phyloP scores from a whole-genome alignment of 2,888 invertebrate genomes.

The Melinaea menophilus region DNA sequence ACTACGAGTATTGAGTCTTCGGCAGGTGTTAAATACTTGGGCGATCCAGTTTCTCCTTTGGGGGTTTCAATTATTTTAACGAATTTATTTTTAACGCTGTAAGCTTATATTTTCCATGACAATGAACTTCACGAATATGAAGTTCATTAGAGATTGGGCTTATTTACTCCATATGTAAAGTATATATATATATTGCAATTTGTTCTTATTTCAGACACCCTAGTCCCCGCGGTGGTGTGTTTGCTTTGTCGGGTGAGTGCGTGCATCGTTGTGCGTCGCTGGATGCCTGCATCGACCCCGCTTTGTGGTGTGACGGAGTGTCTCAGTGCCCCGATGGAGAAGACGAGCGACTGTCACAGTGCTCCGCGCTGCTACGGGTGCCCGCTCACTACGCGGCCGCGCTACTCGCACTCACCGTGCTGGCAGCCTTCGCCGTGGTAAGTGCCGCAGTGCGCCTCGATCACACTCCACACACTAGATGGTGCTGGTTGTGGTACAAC shows the following conservation, averaged over 20 bases:
- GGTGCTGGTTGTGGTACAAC: too few species aligned
- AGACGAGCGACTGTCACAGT: constrained; percentile 88
- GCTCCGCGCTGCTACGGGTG: constrained; percentile 85
- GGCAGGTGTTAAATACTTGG: too few species aligned
- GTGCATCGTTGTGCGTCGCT: constrained; percentile 86
- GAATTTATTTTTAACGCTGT: too few species aligned
- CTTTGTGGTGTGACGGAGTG: constrained; percentile 89
- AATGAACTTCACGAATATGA: neutral
- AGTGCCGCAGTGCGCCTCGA: constrained; percentile 34
- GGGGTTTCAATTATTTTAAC: too few species aligned
- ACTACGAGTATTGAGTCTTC: too few species aligned
- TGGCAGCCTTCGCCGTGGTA: constrained; percentile 74
- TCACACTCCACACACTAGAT: too few species aligned
- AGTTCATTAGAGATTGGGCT: neutral
- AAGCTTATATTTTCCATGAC: constrained; percentile 1
- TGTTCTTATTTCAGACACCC: constrained; percentile 60
- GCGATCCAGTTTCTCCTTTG: too few species aligned
- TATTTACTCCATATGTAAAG: too few species aligned
- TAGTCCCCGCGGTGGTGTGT: constrained; percentile 73
- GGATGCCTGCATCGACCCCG: constrained; percentile 87
- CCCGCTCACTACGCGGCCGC: constrained; percentile 85
- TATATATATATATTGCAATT: too few species aligned
- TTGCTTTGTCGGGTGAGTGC: constrained; percentile 83
- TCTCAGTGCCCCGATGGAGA: constrained; percentile 88
- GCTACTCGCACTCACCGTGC: constrained; percentile 70